phyloP scores from a whole-genome alignment of 2,888 invertebrate species.

The Hirtodrosophila cameraria region DNA sequence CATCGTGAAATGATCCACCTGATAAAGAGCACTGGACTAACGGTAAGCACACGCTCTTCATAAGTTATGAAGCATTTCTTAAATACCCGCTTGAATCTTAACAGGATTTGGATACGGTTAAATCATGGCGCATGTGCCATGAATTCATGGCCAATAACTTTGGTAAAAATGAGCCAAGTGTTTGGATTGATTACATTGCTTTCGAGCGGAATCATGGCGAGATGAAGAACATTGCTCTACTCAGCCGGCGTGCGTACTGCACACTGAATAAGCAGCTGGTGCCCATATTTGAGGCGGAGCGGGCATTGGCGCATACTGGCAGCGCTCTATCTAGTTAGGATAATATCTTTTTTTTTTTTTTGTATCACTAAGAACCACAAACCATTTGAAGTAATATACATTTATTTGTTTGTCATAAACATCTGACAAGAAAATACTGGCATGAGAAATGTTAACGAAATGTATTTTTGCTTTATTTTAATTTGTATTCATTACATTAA shows the following conservation, averaged over 20 bases:
- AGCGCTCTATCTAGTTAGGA: slow-evolving; percentile 37
- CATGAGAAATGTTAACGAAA: too few species aligned
- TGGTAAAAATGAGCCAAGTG: slow-evolving; percentile 87
- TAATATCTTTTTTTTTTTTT: background rate
- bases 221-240: slow-evolving; percentile 85
- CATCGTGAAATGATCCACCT: slow-evolving; percentile 87
- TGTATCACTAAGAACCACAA: background rate
- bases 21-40: slow-evolving; percentile 76
- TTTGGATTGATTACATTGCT: slow-evolving; percentile 90
- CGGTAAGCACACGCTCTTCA: slow-evolving; percentile 8
- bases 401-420: too few species aligned
- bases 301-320: slow-evolving; percentile 55
- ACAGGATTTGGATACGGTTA: slow-evolving; percentile 82
- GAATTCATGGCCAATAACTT: slow-evolving; percentile 88
- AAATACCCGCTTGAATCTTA: slow-evolving; percentile 83
- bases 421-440: too few species aligned
- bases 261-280: slow-evolving; percentile 84
- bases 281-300: slow-evolving; percentile 56
- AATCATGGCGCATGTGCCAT: slow-evolving; percentile 86
- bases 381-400: too few species aligned
- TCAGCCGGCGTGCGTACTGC: slow-evolving; percentile 88
- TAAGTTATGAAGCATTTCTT: background rate
- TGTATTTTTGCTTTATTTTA: too few species aligned
- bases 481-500: too few species aligned
- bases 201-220: slow-evolving; percentile 89